phyloP scores from a whole-genome alignment of 1,140 invertebrate genomes.

The Drosophila repleta region DNA sequence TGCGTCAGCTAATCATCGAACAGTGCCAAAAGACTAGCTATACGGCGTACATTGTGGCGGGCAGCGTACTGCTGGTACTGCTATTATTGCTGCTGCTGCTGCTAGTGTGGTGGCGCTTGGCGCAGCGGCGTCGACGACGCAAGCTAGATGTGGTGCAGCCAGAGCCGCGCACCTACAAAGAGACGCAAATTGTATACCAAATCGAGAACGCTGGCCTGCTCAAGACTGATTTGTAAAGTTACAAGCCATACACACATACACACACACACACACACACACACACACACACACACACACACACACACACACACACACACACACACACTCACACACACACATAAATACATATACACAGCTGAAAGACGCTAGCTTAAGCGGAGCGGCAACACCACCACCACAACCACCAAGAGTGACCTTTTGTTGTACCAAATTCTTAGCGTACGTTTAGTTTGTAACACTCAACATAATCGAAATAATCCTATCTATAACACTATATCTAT shows the following conservation, averaged over 20 bases:
- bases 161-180: constrained; percentile 91
- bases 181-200: constrained; percentile 93
- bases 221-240: constrained; percentile 88
- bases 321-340: constrained; percentile 26
- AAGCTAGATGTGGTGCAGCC: constrained; percentile 89
- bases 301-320: no score
- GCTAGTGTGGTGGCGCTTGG: constrained; percentile 65
- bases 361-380: constrained; percentile 59
- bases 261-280: constrained; percentile 33
- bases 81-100: constrained; percentile 81
- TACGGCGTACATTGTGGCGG: constrained; percentile 64
- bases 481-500: constrained; percentile 23
- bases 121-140: constrained; percentile 84
- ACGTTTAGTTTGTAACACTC: constrained; percentile 28
- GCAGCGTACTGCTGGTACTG: constrained; percentile 78
- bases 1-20: constrained; percentile 53
- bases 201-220: constrained; percentile 92
- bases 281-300: constrained; percentile 41
- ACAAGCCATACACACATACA: constrained; percentile 30
- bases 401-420: constrained; percentile 59
- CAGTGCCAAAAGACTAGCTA: constrained; percentile 65
- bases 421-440: constrained; percentile 61
- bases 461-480: constrained; percentile 19
- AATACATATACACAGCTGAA: constrained; percentile 54
- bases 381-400: constrained; percentile 32